Evolutionary conservation across 2,113 vertebrate species (phyloP), one percentile per base, ranked within the genome.

Genomic region (Pseudolaguvia tuberculata): DNA sequence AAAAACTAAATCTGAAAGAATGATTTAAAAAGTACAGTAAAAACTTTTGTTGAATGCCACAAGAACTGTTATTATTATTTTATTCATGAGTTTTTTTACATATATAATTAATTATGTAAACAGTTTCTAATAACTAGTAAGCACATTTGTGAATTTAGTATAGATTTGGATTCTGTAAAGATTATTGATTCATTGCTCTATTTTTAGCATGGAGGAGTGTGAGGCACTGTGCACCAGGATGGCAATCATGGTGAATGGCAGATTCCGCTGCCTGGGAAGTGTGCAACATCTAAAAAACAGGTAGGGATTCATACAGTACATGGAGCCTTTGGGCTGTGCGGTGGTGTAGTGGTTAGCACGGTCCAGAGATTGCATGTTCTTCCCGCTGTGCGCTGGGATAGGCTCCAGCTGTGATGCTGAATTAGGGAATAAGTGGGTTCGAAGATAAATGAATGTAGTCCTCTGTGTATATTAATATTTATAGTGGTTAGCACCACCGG

Each of bases 271-370:
- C 84, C 89, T 99, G 17, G 97, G 97, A 72, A 99, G 97, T 0
- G 97, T 98, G 25, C 97, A 99, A 51, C 97, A 99, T 88, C 88
- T 99, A 72, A 98, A 99, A 90, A 99, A 97, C 86, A 96, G 94
- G 96, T 97, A 87, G 66, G n/a, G 5, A 63, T 69, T 18, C 14
- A 23, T 25, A 35, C 31, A 51, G n/a, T 2, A 27, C 21, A 31
- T 35, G 13, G 3, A 35, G 27, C 13, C 23, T n/a, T n/a, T n/a
- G n/a, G n/a, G n/a, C n/a, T n/a, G n/a, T n/a, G n/a, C n/a, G n/a
- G n/a, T n/a, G n/a, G n/a, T n/a, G n/a, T n/a, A n/a, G n/a, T n/a
- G n/a, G n/a, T n/a, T n/a, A n/a, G n/a, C n/a, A n/a, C n/a, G n/a
- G n/a, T n/a, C n/a, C n/a, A n/a, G n/a, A n/a, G n/a, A n/a, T n/a